These are phyloP conservation scores for Brachylomia viminalis DNA, from an alignment of 2,888 invertebrate genomes.

Conservation along the genomic window DNA sequence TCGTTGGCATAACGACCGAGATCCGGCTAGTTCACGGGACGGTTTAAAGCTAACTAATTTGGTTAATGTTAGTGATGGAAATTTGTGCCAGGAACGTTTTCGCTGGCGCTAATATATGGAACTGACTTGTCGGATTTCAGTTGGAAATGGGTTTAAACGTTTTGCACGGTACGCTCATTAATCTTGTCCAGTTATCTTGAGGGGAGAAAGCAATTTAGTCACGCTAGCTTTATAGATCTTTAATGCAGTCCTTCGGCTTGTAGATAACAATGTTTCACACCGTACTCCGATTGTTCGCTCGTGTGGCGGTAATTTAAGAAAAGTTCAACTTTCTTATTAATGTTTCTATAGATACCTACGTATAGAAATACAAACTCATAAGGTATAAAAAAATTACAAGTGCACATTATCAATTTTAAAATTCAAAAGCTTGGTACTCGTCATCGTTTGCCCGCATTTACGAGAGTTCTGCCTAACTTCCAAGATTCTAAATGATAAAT, in stretches of 20 bases:
- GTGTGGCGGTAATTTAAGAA: constrained; percentile 11
- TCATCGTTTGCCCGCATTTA: neutral
- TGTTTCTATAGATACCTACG: neutral
- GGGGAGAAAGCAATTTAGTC: constrained; percentile 77
- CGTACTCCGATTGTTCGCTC: constrained; percentile 17
- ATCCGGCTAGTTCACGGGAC: constrained; percentile 78
- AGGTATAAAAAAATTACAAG: neutral
- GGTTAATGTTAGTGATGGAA: constrained; percentile 89
- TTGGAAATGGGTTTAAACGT: constrained; percentile 90
- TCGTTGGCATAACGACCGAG: constrained; percentile 80
- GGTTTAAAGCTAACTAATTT: constrained; percentile 88
- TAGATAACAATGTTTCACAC: constrained; percentile 50
- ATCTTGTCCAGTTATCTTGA: constrained; percentile 89
- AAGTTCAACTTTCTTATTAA: neutral
- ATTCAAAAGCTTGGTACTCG: neutral
- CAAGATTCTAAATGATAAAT: too few species aligned
- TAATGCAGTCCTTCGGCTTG: constrained; percentile 67
- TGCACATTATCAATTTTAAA: neutral
- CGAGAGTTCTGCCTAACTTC: neutral
- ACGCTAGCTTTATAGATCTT: constrained; percentile 72
- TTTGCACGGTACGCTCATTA: constrained; percentile 90
- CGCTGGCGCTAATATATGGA: constrained; percentile 89
- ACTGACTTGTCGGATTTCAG: constrained; percentile 90
- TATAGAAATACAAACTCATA: too few species aligned
- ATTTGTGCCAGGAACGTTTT: constrained; percentile 88